Percentiles rank a stretch among this genome's conserved stretches.
phyloP scores from a whole-genome alignment of 2,888 invertebrate genomes.

The Drosophila fungiperda region DNA sequence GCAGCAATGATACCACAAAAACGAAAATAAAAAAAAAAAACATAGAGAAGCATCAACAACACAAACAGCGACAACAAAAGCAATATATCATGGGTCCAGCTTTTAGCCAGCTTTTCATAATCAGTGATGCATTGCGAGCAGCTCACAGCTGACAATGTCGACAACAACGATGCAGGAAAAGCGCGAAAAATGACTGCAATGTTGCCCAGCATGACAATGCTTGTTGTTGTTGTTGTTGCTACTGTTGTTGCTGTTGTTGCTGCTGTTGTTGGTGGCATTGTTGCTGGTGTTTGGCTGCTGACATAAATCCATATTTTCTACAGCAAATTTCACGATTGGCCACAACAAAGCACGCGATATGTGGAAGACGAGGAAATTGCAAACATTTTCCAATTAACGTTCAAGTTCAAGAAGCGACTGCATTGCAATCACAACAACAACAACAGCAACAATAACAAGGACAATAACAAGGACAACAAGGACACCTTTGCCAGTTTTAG shows the following conservation, averaged over 20 bases:
- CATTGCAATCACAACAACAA: slow-evolving; percentile 20
- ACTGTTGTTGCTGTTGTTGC: slow-evolving; percentile 32
- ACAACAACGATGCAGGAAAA: slow-evolving; percentile 54
- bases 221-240: slow-evolving; percentile 14
- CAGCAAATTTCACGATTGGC: slow-evolving; percentile 75
- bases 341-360: slow-evolving; percentile 38
- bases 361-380: slow-evolving; percentile 67
- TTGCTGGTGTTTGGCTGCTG: slow-evolving; percentile 46
- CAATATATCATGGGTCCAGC: slow-evolving; percentile 80
- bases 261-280: slow-evolving; percentile 29
- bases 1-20: slow-evolving; percentile 74
- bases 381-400: slow-evolving; percentile 76
- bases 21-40: slow-evolving; percentile 46
- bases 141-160: slow-evolving; percentile 69
- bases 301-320: slow-evolving; percentile 80
- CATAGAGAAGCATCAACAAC: slow-evolving; percentile 22
- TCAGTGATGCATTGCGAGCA: slow-evolving; percentile 81
- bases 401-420: slow-evolving; percentile 59
- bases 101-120: slow-evolving; percentile 81
- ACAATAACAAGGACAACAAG: neutral
- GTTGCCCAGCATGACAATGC: slow-evolving; percentile 55
- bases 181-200: slow-evolving; percentile 69
- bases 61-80: slow-evolving; percentile 56
- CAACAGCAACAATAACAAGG: slow-evolving; percentile 1
- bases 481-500: slow-evolving; percentile 20